These are phyloP conservation scores for Tortricodes alternella DNA, from an alignment of 2,888 invertebrate genomes.

Conservation along the genomic window DNA sequence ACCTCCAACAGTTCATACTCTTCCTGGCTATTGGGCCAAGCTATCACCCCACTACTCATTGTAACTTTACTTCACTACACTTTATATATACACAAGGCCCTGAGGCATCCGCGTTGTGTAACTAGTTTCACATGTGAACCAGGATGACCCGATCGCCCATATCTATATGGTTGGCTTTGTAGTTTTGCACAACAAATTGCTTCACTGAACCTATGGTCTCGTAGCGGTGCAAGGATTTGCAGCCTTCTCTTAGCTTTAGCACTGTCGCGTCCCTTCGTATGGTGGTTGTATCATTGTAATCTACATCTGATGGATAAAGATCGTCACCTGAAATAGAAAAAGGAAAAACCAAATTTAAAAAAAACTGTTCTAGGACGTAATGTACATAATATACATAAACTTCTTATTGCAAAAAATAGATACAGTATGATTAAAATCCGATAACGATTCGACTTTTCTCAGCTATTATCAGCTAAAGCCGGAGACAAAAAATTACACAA, in stretches of 20 bases:
- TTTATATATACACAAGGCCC: constrained; percentile 64
- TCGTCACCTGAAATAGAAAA: constrained; percentile 74
- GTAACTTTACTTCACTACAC: constrained; percentile 53
- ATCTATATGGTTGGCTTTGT: constrained; percentile 61
- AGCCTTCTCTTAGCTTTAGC: constrained; percentile 56
- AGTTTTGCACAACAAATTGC: constrained; percentile 56
- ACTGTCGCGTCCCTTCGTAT: constrained; percentile 56
- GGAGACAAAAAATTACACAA: no score
- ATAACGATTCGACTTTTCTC: no score
- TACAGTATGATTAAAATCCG: no score
- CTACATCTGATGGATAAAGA: constrained; percentile 67
- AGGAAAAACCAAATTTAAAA: no score
- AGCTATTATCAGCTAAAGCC: no score
- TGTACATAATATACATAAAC: no score
- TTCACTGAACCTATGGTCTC: constrained; percentile 44
- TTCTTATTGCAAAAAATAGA: no score
- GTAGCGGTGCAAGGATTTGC: constrained; percentile 56
- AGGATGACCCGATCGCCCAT: constrained; percentile 60
- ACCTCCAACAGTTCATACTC: constrained; percentile 97
- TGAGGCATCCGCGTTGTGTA: constrained; percentile 41
- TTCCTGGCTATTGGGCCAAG: constrained; percentile 97
- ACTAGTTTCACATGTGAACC: constrained; percentile 47
- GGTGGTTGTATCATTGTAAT: constrained; percentile 52
- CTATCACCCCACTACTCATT: constrained; percentile 49
- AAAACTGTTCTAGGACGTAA: no score